These are phyloP conservation scores for Caenorhabditis doughertyi DNA, from an alignment of 2,888 invertebrate species.

Conservation along the genomic window DNA sequence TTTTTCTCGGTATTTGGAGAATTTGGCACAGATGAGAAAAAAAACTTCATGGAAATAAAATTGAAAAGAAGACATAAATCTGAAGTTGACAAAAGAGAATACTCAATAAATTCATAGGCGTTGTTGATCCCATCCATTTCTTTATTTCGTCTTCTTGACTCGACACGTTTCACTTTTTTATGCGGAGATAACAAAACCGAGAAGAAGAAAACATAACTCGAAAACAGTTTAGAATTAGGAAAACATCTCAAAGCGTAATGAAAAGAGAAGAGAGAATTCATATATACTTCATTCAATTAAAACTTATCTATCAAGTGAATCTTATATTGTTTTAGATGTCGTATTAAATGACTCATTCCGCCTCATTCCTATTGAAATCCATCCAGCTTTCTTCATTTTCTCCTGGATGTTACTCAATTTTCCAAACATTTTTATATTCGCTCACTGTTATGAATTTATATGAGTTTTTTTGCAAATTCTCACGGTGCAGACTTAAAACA, in stretches of 20 bases:
- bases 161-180: slow-evolving; percentile 56
- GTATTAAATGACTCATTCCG: not conserved
- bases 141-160: slow-evolving; percentile 7
- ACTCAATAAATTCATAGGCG: slow-evolving; percentile 30
- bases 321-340: not conserved
- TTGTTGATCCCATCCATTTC: slow-evolving; percentile 38
- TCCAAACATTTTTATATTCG: slow-evolving; percentile 5
- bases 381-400: not conserved
- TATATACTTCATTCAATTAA: no score
- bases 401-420: not conserved
- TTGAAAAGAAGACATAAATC: slow-evolving; percentile 8
- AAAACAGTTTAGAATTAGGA: slow-evolving; percentile 33
- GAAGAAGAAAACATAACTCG: slow-evolving; percentile 7
- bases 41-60: slow-evolving; percentile 5
- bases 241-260: slow-evolving; percentile 1
- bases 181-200: slow-evolving; percentile 53
- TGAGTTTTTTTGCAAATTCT: not conserved
- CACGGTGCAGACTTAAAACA: slow-evolving; percentile 49
- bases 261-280: not conserved
- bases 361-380: no score
- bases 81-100: slow-evolving; percentile 2
- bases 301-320: slow-evolving; percentile 22
- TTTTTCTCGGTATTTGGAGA: no score
- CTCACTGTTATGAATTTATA: slow-evolving; percentile 6
- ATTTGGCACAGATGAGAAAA: not conserved